Evolutionary conservation across 2,797 vertebrate genomes (phyloP).

Genomic region (Rhabdomys pumilio): DNA sequence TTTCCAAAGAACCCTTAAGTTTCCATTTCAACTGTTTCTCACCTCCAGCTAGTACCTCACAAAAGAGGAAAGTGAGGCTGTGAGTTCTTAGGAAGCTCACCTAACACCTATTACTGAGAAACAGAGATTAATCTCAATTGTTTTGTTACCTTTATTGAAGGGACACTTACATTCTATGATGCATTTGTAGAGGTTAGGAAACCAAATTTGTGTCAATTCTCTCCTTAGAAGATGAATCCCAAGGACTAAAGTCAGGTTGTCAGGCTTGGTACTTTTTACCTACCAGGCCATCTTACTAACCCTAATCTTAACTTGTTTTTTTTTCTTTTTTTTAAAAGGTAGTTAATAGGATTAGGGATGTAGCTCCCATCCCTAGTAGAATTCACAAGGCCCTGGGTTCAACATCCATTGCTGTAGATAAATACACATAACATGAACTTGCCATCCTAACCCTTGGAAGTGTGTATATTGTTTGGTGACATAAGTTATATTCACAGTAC

Average conservation of each 20-base stretch:
- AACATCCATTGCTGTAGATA: neutral
- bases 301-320: neutral
- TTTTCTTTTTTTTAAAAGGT: neutral
- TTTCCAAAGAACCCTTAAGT: too few species aligned
- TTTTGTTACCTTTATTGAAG: neutral
- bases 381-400: neutral
- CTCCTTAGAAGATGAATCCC: neutral
- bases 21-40: too few species aligned
- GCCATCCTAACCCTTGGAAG: neutral
- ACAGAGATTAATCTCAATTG: neutral
- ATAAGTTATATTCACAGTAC: neutral
- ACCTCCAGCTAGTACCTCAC: neutral
- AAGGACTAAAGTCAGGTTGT: neutral
- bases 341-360: neutral
- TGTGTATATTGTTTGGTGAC: neutral
- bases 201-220: neutral
- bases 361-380: neutral
- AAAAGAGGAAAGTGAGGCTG: neutral
- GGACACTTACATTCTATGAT: neutral
- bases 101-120: neutral
- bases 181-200: neutral
- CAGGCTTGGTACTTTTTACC: neutral
- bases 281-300: neutral
- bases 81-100: neutral
- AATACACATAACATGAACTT: neutral